phyloP scores from a whole-genome alignment of 2,797 vertebrate species.

The Silurus aristotelis region DNA sequence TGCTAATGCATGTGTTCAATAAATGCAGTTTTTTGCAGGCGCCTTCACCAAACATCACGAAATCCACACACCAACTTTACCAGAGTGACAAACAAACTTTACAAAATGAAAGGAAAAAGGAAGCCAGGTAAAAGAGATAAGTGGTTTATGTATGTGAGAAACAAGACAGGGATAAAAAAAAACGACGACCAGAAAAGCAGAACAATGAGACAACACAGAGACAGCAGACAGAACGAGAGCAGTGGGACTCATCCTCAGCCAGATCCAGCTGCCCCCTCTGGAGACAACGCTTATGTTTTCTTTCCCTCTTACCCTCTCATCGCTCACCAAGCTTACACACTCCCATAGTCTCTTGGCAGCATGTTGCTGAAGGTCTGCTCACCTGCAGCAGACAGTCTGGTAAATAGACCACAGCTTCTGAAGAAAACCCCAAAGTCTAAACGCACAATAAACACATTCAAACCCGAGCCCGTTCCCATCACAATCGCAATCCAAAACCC shows the following conservation, averaged over 20 bases:
- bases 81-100: conserved; percentile 18
- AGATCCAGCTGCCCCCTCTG: conserved; percentile 66
- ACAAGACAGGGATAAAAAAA: not conserved
- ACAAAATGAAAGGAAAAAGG: not conserved
- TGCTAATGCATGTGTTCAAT: not conserved
- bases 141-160: conserved; percentile 64
- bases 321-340: conserved; percentile 55
- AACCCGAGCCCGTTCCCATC: not conserved
- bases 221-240: conserved; percentile 16
- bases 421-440: conserved; percentile 40
- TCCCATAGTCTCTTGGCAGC: conserved; percentile 58
- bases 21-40: not conserved
- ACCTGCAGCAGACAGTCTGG: conserved; percentile 66
- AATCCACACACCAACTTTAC: conserved; percentile 16
- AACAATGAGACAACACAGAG: conserved; percentile 47
- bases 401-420: conserved; percentile 53
- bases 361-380: conserved; percentile 54
- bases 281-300: conserved; percentile 51
- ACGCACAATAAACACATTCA: not conserved
- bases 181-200: conserved; percentile 51
- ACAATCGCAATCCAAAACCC: not conserved
- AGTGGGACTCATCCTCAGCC: conserved; percentile 59
- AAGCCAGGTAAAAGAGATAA: conserved; percentile 24
- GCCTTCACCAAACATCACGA: not conserved
- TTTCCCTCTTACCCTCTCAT: conserved; percentile 52